Evolutionary conservation across 2,888 invertebrate genomes (phyloP), one percentile per base, ranked within the genome.

Genomic region (Branchipolynoe longqiensis): DNA sequence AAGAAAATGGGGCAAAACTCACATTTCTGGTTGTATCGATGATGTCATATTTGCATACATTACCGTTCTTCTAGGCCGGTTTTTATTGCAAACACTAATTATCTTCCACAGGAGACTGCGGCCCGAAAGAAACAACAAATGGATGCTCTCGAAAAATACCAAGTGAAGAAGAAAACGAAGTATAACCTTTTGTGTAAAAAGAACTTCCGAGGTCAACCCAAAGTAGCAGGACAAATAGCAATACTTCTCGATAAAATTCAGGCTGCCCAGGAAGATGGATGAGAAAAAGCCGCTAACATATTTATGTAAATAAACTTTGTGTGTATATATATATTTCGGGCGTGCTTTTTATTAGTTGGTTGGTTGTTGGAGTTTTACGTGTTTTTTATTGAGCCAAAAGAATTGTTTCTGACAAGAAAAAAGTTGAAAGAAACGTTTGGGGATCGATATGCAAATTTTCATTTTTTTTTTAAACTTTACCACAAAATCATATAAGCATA

Each of bases 121-220:
- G 41, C 40, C 40, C 40, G 54, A 31, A 25, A 48, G 14, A 54
- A n/a, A 33, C 40, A 40, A 48, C 40, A 64, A 36, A 22, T 48
- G 28, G 84, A 69, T 25, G 84, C 84, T 3, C 4, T 84, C n/a
- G 28, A n/a, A 28, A 69, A 84, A 48, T 84, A 84, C 36, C 64
- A 84, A 41, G 33, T 14, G 22, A 64, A 84, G 2, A 84, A 84
- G 41, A 84, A 84, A 48, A 33, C 18, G 0, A 36, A 84, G 31
- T 69, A 84, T 31, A 84, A 84, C 41, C 48, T 69, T 1, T n/a
- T 84, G 12, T 64, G 33, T 33, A 84, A 84, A 54, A 84, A 84
- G 33, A 84, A 84, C 56, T 84, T 84, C 33, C 25, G 84, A 25
- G 84, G 84, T 2, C 84, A 84, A 69, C 84, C 84, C 1, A 84